phyloP scores from a whole-genome alignment of 2,888 invertebrate genomes.

The Drosophila aldrichi region DNA sequence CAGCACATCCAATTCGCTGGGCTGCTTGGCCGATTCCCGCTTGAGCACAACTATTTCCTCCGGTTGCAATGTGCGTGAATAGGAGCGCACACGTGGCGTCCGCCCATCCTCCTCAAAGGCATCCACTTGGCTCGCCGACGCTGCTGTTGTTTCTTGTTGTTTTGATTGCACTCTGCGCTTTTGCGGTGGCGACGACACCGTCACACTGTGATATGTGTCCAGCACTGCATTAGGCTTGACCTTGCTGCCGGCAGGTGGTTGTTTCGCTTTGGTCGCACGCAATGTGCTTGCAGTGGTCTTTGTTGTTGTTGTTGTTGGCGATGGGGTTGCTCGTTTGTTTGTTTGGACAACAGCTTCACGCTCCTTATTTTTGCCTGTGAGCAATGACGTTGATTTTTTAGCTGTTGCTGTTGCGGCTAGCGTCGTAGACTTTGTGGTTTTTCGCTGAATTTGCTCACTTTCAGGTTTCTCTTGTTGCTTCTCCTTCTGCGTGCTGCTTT shows the following conservation, averaged over 20 bases:
- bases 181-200: slow-evolving; percentile 84
- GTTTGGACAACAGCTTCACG: slow-evolving; percentile 31
- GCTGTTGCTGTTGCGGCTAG: slow-evolving; percentile 22
- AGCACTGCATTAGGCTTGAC: slow-evolving; percentile 83
- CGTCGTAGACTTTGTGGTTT: slow-evolving; percentile 43
- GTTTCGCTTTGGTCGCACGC: slow-evolving; percentile 43
- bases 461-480: slow-evolving; percentile 55
- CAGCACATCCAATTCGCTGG: slow-evolving; percentile 57
- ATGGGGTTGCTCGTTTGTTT: slow-evolving; percentile 52
- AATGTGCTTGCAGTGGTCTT: slow-evolving; percentile 30
- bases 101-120: slow-evolving; percentile 12
- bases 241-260: slow-evolving; percentile 32
- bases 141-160: slow-evolving; percentile 25
- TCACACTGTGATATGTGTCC: slow-evolving; percentile 84
- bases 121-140: neutral
- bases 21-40: slow-evolving; percentile 62
- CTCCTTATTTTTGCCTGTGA: slow-evolving; percentile 43
- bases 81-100: slow-evolving; percentile 45
- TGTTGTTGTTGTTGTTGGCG: slow-evolving; percentile 50
- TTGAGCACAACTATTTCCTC: slow-evolving; percentile 81
- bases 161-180: slow-evolving; percentile 67
- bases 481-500: slow-evolving; percentile 32
- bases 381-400: slow-evolving; percentile 40
- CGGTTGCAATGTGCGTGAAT: slow-evolving; percentile 78
- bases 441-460: slow-evolving; percentile 34